Base-by-base conservation (phyloP, 23 tunicate species). In the Corella eumyota region DNA sequence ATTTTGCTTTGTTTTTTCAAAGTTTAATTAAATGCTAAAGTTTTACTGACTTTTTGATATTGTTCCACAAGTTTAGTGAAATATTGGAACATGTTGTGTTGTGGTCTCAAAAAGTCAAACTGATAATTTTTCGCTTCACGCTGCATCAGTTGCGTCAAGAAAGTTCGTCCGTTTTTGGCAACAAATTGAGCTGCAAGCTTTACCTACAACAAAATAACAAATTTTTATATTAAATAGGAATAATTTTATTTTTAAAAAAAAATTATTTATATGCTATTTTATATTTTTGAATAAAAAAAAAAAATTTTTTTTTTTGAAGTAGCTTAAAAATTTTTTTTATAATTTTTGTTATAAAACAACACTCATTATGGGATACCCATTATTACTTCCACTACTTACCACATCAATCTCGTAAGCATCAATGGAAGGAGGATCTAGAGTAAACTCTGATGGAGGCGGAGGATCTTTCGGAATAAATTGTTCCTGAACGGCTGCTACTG, bases 41-140 rank as follows among this genome's bases (percentile, higher is more conserved):
- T 54, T 20, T 15, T 53, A 19, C 45, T 29, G 20, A 83, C 93
- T 73, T 90, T 90, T 0, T 69, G 80, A 63, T 90, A 90, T 54
- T 90, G 97, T 32, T 90, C 97, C 32, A 81, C 90, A 13, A 90
- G 64, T 40, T 81, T 80, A 19, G 97, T 80, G 55, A 90, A 90
- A 44, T 90, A 90, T 23, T 80, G 81, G 57, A 80, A 90, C 30
- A 90, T 52, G 1, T 91, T 69, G 70, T 90, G 97, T 54, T 90
- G 97, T 17, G 97, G 97, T 4, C 97, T 69, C 53, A 90, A 56
- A 45, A 90, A 90, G 56, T 90, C 97, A 70, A 90, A 90, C 69
- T 90, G 97, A 45, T 64, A 75, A 45, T 80, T 90, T 53, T 80
- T 90, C 17, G 90, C 80, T 57, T 90, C 97, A 25, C 79, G 65